Evolutionary conservation across 1,140 invertebrate species (phyloP), one percentile per base, ranked within the genome.

Genomic region (Macrocentrus cingulum): DNA sequence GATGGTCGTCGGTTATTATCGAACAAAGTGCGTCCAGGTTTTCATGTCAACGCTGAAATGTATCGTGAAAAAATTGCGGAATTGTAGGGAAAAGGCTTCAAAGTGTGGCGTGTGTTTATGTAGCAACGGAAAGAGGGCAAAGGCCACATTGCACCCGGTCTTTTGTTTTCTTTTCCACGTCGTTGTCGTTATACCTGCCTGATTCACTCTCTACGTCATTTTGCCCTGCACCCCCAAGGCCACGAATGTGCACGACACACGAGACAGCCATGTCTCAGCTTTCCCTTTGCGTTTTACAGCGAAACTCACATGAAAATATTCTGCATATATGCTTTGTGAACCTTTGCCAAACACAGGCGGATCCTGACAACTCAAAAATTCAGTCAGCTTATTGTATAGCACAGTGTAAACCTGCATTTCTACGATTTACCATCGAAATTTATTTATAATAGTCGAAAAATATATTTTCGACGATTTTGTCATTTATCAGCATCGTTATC

Each of bases 1-100:
- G 37, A n/a, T n/a, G n/a, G 39, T 25, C 13, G 41, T 11, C 52
- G 41, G 39, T 55, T 55, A 55, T 55, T 55, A 55, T 45, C 41
- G 39, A 55, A 55, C 52, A 55, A 55, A 55, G 23, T 15, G 15
- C 13, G 32, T 9, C 42, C n/a, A n/a, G 9, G 18, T 11, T 20
- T 11, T 20, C 19, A 20, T 45, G 41, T 16, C 20, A 9, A 48
- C 9, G 2, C 15, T 25, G 37, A 51, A 25, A 15, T 34, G 8
- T 36, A n/a, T 16, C 29, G 32, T 18, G 39, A 51, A 15, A 29
- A n/a, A 6, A 18, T 16, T 15, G 25, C 16, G 20, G 20, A 51
- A 51, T 19, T 32, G 9, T 18, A 7, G 42, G 3, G 18, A 36
- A 15, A 25, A 32, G 25, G 34, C 22, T 7, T 34, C 6, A 50